Evolutionary conservation across 2,797 vertebrate species (phyloP), one percentile per base, ranked within the genome.

Genomic region (Nannoperca australis): DNA sequence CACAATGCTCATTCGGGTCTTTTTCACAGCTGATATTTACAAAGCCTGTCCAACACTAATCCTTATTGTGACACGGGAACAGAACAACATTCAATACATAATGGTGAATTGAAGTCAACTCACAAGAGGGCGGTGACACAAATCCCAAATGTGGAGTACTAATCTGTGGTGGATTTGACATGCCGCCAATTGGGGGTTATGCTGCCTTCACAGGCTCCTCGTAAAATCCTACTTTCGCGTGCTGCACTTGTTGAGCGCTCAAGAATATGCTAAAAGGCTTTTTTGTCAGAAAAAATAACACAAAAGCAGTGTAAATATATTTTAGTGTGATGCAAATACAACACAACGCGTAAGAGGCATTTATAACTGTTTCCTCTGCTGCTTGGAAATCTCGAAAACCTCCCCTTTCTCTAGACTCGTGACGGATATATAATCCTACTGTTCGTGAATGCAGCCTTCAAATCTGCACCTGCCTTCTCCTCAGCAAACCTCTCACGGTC

Each of bases 151-250:
- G 58, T n/a, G 30, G 36, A 85, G 36, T 76, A 85, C 70, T 90
- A 92, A 92, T 92, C 88, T 87, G 85, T 60, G 59, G 14, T 62
- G 88, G 91, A 92, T 92, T 92, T 92, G 79, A 80, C 68, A 18
- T 45, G 65, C 32, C 22, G 71, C 86, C 85, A 83, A 32, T 70
- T 84, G 68, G 49, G 73, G 55, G 79, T 91, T 85, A 64, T 73
- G 88, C 3, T 84, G 82, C 85, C 42, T 91, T 92, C 74, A 84
- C 0, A 75, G 50, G 44, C 70, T 50, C 50, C 76, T 73, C 24
- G 75, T 67, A 83, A 80, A 86, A 81, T 78, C 40, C 38, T 14
- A 17, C 18, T 42, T 66, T 27, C 7, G 0, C 42, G 27, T 0
- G 17, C 36, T 61, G n/a, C 12, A 53, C 5, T 51, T 65, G 36